A percentile compares a stretch with the other conserved stretches of the same genome.
Conservation (phyloP, 1,140 invertebrate genomes). For the Temnothorax longispinosus region DNA sequence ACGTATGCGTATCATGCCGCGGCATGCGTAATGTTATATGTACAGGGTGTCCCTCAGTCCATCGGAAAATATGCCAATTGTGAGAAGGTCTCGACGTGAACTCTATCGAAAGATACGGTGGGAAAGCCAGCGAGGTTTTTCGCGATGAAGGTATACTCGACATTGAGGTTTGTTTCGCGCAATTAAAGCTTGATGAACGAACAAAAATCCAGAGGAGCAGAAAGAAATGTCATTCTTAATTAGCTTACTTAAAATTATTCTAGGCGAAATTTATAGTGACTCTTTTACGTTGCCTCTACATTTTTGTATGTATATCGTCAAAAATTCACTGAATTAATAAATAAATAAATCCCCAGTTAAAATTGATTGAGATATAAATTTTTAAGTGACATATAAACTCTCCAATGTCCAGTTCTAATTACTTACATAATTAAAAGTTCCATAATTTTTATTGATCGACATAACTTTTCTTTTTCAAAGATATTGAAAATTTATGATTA, state of each 20-base stretch:
- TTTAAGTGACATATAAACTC: not conserved
- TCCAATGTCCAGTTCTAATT: not conserved
- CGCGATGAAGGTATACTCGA: not conserved
- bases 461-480: not conserved
- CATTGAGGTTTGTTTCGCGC: not conserved
- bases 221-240: not conserved
- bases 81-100: not conserved
- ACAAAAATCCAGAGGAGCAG: no score
- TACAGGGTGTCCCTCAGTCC: not conserved
- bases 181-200: not conserved
- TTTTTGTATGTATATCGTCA: not conserved
- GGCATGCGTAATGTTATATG: not conserved
- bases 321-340: not conserved
- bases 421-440: not conserved
- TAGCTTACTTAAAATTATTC: not conserved
- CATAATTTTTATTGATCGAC: not conserved
- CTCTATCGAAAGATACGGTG: not conserved
- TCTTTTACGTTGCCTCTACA: not conserved
- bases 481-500: not conserved
- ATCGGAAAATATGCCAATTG: conserved; percentile 35
- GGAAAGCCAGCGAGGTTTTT: not conserved
- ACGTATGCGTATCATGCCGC: conserved; percentile 10
- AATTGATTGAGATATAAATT: not conserved
- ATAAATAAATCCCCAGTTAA: not conserved
- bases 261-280: not conserved